Evolutionary conservation across 2,888 invertebrate genomes (phyloP), one percentile per base, ranked within the genome.

Genomic region (Geophilus truncorum): DNA sequence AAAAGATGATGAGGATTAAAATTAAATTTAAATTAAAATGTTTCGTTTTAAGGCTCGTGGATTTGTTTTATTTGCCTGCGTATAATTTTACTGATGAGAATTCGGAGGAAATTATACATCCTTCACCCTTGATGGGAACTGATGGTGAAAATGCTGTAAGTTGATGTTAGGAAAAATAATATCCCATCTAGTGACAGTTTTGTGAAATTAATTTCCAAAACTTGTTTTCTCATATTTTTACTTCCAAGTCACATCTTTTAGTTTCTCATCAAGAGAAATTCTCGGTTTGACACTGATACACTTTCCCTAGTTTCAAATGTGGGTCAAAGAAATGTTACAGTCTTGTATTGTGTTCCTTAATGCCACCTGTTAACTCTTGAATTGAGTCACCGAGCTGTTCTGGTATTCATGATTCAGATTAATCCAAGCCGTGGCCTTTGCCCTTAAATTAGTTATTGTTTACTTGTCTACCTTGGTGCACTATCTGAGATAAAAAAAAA

Each of bases 91-190:
- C 79, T 1, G 25, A 79, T 57, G 23, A 34, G 1, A 36, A 34
- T 34, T 51, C 51, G 4, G 23, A 57, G 2, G 32, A 51, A n/a
- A 45, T 34, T 18, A 79, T 79, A 2, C 79, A 79, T 15, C 79
- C 36, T 1, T 45, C 45, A 12, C 79, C 45, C 1, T 25, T 79
- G n/a, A 40, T 79, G 45, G 79, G 79, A 40, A 28, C 79, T 5
- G 79, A 79, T 51, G 51, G 32, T 1, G n/a, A 23, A 34, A 79
- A 79, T 51, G 79, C 79, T 9, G 79, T 79, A 23, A 79, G 79
- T 79, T n/a, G n/a, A n/a, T n/a, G n/a, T n/a, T n/a, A n/a, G n/a
- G n/a, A n/a, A n/a, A n/a, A n/a, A n/a, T n/a, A n/a, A n/a, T n/a
- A n/a, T n/a, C n/a, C n/a, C n/a, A n/a, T n/a, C n/a, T n/a, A n/a